Evolutionary conservation across 1,140 invertebrate genomes (phyloP), one percentile per base, ranked within the genome.

Genomic region (Drosophila setifemur): DNA sequence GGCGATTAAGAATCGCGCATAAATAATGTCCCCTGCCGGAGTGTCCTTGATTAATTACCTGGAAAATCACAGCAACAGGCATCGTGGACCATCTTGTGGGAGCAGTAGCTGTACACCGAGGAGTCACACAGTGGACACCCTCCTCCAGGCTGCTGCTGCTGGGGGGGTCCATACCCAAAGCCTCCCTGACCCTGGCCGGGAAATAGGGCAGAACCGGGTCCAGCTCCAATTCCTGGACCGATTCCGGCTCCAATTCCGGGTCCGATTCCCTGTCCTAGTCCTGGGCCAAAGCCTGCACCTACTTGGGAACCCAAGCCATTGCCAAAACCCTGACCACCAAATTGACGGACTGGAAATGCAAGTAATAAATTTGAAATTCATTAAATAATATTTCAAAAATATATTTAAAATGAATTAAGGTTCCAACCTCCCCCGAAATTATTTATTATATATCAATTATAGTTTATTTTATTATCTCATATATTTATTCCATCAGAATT

Each of bases 21-120:
- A 33, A 81, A 76, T 82, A 53, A 61, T 43, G 55, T 54, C 21
- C 12, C 37, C 25, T 43, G 9, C 29, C 11, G 16, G 33, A 14
- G 18, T 3, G 9, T 4, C 26, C 9, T 7, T 33, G 66, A 71
- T 50, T 49, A 60, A 75, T 94, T 93, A 64, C 92, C 92, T 57
- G 92, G 90, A 76, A 90, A 90, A 43, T 92, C 91, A 73, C 95
- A 96, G 81, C 95, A 96, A 76, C 95, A 95, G 0, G 94, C 92
- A 74, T 95, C 95, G 75, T 96, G 95, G 1, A 94, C 91, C 45
- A 95, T 90, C 89, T 95, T 95, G 31, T 94, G 92, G 2, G 93
- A 93, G 73, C 95, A 96, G 71, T 95, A 96, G 60, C 93, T 93
- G 86, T 93, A 95, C 0, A 96, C 94, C 0, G 94, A 95, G 1